A percentile compares a stretch with the other conserved stretches of the same genome.
phyloP scores from a whole-genome alignment of 2,113 vertebrate genomes.

The Ia io region DNA sequence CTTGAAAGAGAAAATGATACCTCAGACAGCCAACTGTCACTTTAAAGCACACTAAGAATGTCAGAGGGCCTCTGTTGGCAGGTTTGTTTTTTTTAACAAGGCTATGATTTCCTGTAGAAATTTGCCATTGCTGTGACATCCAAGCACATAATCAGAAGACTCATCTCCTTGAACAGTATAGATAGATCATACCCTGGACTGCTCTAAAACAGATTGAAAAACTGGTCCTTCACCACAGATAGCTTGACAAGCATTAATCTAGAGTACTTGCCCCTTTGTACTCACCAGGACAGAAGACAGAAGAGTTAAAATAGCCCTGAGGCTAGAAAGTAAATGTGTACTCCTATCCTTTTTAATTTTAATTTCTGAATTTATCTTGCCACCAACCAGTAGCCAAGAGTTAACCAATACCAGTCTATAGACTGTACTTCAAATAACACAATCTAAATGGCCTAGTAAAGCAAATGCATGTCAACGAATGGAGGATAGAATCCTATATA shows the following conservation, averaged over 20 bases:
- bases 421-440: neutral
- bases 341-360: neutral
- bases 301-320: neutral
- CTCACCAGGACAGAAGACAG: neutral
- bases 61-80: neutral
- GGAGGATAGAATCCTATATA: neutral
- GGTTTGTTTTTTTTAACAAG: neutral
- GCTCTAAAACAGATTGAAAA: neutral
- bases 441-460: neutral
- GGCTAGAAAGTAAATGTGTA: neutral
- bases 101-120: neutral
- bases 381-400: neutral
- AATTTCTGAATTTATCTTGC: constrained; percentile 8
- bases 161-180: neutral
- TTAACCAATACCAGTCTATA: neutral
- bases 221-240: neutral
- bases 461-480: neutral
- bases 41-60: neutral
- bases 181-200: neutral
- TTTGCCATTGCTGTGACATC: neutral
- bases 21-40: neutral
- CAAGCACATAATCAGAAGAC: neutral
- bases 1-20: neutral
- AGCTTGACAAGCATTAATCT: neutral
- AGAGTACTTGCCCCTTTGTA: neutral